phyloP scores from a whole-genome alignment of 23 tunicate species.

The Clavelina lepadiformis region DNA sequence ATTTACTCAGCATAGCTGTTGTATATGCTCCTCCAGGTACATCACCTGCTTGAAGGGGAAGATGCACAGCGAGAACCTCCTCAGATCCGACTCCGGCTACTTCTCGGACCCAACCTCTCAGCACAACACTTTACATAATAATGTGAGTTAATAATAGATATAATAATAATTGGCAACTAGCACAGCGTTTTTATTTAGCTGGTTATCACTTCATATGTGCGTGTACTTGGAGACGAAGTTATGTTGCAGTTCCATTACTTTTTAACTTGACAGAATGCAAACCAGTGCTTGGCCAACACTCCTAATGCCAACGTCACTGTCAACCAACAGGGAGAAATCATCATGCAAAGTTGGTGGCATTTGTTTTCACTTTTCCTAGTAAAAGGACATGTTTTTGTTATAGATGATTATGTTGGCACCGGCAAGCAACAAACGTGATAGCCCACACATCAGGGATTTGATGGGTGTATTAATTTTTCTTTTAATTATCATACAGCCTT shows the following conservation, averaged over 20 bases:
- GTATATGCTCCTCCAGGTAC: constrained; percentile 40
- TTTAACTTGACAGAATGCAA: no score
- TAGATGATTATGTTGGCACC: no score
- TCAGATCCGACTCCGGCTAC: constrained; percentile 56
- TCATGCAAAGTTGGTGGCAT: constrained; percentile 55
- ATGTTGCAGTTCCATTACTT: no score
- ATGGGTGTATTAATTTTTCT: no score
- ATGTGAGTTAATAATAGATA: constrained; percentile 23
- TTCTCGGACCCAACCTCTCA: constrained; percentile 28
- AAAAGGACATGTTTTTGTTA: no score
- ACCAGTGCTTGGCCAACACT: constrained; percentile 64
- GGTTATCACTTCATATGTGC: no score
- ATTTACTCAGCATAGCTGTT: background rate
- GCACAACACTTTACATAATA: constrained; percentile 17
- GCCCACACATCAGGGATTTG: no score
- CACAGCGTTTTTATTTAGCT: no score
- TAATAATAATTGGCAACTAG: no score
- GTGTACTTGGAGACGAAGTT: no score
- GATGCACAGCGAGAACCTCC: constrained; percentile 97
- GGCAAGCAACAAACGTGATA: no score
- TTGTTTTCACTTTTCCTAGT: background rate
- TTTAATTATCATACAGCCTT: no score
- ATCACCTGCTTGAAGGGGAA: constrained; percentile 97
- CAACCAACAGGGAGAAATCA: constrained; percentile 85
- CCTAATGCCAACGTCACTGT: constrained; percentile 94